Base-by-base conservation (phyloP, 2,113 vertebrate species). In the Lipophrys pholis region DNA sequence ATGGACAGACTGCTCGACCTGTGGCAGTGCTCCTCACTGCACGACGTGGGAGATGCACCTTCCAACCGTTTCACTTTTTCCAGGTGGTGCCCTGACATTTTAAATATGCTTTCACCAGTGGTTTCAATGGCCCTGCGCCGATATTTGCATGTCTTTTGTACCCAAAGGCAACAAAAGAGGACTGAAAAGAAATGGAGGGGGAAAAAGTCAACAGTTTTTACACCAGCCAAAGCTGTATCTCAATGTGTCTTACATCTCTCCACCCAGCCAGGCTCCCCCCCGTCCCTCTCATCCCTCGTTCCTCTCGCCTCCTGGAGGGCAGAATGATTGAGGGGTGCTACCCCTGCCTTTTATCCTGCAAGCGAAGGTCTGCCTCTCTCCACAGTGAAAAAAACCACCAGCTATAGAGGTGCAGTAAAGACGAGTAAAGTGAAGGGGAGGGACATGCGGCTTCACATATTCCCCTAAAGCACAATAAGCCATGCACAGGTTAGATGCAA, bases 81-180 rank as follows among this genome's bases (percentile, higher is more conserved):
- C 48, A 74, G 45, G 51, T 74, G 68, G 69, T 73, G 72, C 69
- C 81, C 77, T 91, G 90, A 92, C 90, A 91, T 93, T 93, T 91
- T 78, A 63, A 90, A 87, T 82, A 72, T 55, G 71, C 87, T 88
- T 86, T 81, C 82, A 80, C 57, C 64, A 35, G 36, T 76, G 50
- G 52, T 70, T 78, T 86, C 77, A 89, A 80, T 87, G 73, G 82
- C 66, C 66, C 79, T 54, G 56, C 49, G 36, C 79, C 78, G 90
- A 90, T 84, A 92, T 93, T 92, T 92, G 91, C 90, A 91, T 92
- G 82, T 43, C 76, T 90, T 90, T 93, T 90, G 82, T 92, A 70
- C 90, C 79, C 51, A 77, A 79, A 83, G 73, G 80, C 72, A 83
- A 86, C 83, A 87, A 88, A 85, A 84, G 77, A 76, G 53, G 73